Base-by-base conservation (phyloP, 2,888 invertebrate genomes). In the Drosophila nr. fundita region DNA sequence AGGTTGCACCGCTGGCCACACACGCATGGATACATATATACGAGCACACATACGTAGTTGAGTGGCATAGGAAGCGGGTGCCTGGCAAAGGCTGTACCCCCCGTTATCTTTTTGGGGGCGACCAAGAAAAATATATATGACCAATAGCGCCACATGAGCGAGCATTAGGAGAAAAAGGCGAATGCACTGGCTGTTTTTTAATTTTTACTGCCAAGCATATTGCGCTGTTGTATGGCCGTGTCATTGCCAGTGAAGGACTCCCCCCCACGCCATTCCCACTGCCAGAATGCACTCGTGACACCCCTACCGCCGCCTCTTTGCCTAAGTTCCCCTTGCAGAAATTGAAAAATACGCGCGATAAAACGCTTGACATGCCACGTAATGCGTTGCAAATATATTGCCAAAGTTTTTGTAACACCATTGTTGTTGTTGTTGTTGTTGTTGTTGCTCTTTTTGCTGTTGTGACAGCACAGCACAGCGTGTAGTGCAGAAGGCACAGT, bases 271-370 rank as follows among this genome's bases (percentile, higher is more conserved):
- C 10, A 24, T n/a, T 29, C 48, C 50, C 34, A 13, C 24, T 32
- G 21, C 8, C 15, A 29, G 15, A 61, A 29, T 70, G 73, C 69
- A 68, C 70, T 54, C 55, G 62, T 66, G 57, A 13, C 55, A 18
- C 50, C 54, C 24, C 13, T 8, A 24, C n/a, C 11, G 13, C 48
- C 32, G 4, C 65, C 10, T 27, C 27, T 27, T 27, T 36, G 13
- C 27, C 38, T 21, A 7, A 24, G 54, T 63, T 67, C 62, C 70
- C 58, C 67, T 70, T 53, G 77, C 62, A 77, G 77, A 84, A 87
- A 87, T 87, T 87, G 90, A 89, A 87, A 87, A 87, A 89, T 89
- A 85, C 88, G 87, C 90, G 90, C 87, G 87, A 87, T 87, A 87
- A 87, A 87, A 87, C 81, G 87, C 87, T 89, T 87, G 87, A 87